A percentile compares a stretch with the other conserved stretches of the same genome.
Evolutionary conservation across 1,140 invertebrate species (phyloP).

Genomic region (Ooceraea biroi): DNA sequence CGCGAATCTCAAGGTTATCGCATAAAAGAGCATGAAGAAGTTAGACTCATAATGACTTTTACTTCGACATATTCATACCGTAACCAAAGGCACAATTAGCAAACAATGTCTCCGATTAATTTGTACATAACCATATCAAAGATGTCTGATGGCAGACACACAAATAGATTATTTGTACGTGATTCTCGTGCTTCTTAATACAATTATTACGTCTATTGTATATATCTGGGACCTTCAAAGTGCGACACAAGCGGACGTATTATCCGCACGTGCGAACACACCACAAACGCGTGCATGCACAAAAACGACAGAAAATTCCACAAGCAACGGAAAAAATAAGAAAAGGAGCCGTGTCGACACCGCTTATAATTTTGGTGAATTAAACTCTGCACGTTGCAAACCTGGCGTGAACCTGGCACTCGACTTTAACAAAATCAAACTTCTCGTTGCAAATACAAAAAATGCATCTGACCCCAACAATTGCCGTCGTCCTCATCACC

Average conservation of each 20-base stretch:
- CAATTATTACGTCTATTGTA: too few relatives aligned
- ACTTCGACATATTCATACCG: not conserved
- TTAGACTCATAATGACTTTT: not conserved
- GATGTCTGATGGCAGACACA: too few relatives aligned
- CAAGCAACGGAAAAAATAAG: slow-evolving; percentile 14
- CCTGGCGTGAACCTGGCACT: too few relatives aligned
- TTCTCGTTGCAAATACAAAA: too few relatives aligned
- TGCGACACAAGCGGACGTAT: too few relatives aligned
- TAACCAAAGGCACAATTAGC: not conserved
- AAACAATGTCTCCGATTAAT: not conserved
- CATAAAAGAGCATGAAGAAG: not conserved
- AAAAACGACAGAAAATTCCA: slow-evolving; percentile 34
- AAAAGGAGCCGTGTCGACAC: not conserved
- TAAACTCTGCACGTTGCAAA: not conserved
- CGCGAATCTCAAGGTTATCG: not conserved
- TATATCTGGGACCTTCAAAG: too few relatives aligned
- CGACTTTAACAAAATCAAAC: too few relatives aligned
- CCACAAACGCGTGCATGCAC: too few relatives aligned
- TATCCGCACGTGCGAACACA: too few relatives aligned
- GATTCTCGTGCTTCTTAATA: not conserved
- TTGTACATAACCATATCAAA: not conserved
- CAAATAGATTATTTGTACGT: not conserved
- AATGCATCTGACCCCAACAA: not conserved
- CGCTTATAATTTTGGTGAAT: slow-evolving; percentile 26
- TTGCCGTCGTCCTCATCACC: not conserved